Conservation (phyloP, 2,888 invertebrate genomes). For the Ochropacha duplaris region DNA sequence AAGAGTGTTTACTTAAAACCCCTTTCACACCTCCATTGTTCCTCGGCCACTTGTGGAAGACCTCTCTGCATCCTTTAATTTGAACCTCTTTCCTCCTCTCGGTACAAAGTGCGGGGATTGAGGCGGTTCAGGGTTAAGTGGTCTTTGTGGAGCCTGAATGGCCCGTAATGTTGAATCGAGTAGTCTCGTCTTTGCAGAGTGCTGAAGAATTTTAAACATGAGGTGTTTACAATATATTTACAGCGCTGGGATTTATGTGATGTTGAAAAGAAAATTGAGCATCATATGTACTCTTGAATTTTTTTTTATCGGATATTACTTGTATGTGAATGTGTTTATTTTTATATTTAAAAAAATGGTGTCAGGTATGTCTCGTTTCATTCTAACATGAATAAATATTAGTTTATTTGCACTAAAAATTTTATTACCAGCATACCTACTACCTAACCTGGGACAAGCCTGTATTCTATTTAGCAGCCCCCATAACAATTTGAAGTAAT, state of each 20-base stretch:
- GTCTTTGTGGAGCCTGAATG: constrained; percentile 50
- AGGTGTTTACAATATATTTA: constrained; percentile 40
- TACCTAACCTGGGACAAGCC: too few species aligned
- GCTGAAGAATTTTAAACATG: constrained; percentile 65
- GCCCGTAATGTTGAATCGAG: constrained; percentile 66
- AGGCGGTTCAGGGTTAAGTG: constrained; percentile 38
- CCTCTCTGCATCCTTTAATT: constrained; percentile 31
- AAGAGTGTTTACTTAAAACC: constrained; percentile 80
- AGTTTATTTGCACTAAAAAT: too few species aligned
- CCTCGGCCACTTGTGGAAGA: constrained; percentile 47
- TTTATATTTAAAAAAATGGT: too few species aligned
- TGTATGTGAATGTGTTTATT: not conserved
- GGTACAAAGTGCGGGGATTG: constrained; percentile 21
- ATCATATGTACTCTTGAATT: not conserved
- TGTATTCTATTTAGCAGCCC: too few species aligned
- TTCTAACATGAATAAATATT: too few species aligned
- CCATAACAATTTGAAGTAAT: too few species aligned
- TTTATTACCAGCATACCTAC: too few species aligned
- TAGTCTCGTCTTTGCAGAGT: constrained; percentile 49
- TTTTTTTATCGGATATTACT: not conserved
- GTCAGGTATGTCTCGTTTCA: too few species aligned
- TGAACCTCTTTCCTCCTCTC: constrained; percentile 23
- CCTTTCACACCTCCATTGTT: constrained; percentile 80
- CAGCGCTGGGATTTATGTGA: not conserved
- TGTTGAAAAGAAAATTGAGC: not conserved